These are phyloP conservation scores for Cetoscarus ocellatus DNA, from an alignment of 2,797 vertebrate genomes.

Conservation along the genomic window DNA sequence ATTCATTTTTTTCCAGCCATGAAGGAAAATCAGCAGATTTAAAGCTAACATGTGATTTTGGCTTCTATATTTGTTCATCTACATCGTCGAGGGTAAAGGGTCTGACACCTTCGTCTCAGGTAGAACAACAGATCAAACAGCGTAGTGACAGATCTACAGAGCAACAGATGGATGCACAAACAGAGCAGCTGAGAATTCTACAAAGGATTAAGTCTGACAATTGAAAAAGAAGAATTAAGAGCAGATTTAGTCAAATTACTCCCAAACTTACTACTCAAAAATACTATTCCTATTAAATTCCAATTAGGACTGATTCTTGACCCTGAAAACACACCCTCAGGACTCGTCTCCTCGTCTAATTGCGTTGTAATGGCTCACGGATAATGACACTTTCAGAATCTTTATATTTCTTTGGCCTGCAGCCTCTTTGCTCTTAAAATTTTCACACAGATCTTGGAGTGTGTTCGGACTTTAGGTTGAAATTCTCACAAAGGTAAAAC, in stretches of 20 bases:
- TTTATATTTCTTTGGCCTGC: conserved; percentile 1
- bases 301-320: conserved; percentile 62
- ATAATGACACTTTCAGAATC: conserved; percentile 44
- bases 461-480: not conserved
- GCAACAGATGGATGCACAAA: too few relatives aligned
- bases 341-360: conserved; percentile 55
- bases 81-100: too few relatives aligned
- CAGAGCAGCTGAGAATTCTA: too few relatives aligned
- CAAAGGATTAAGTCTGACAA: not conserved
- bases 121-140: too few relatives aligned
- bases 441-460: not conserved
- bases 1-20: too few relatives aligned
- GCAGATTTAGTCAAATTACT: not conserved
- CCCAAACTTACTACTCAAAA: conserved; percentile 15
- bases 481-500: conserved; percentile 13
- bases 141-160: too few relatives aligned
- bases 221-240: conserved; percentile 18
- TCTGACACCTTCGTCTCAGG: too few relatives aligned
- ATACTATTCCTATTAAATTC: conserved; percentile 59
- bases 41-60: too few relatives aligned
- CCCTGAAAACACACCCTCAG: conserved; percentile 44
- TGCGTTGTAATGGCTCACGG: conserved; percentile 57
- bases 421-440: conserved; percentile 1
- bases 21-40: too few relatives aligned
- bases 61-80: too few relatives aligned